Base-by-base conservation (phyloP, 2,113 vertebrate species). In the Grammomys surdaster region DNA sequence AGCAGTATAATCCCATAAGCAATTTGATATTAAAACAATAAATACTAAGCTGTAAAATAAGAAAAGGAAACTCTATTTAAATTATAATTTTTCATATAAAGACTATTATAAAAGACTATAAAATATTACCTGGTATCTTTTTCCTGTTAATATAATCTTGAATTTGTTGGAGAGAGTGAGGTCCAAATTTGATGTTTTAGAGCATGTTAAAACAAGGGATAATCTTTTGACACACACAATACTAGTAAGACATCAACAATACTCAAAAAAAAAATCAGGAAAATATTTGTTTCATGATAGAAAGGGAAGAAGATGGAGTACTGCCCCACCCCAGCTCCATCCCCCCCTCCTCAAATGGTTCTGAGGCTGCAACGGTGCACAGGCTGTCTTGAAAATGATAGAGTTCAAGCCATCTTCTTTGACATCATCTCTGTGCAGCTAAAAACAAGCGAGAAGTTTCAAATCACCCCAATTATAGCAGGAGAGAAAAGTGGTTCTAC, bases 1-100 rank as follows among this genome's bases (percentile, higher is more conserved):
- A 24, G 51, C 16, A 70, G 28, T 43, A 81, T 33, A 88, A 92
- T 96, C 93, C 80, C 20, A 56, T 9, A 92, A 85, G 67, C 81
- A 88, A 89, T 77, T 77, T 22, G 22, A 95, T 97, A 98, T 96
- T 98, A 96, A 96, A 96, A 95, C 92, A 94, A 93, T 95, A 97
- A 97, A 96, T 93, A 89, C 48, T 92, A 82, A 88, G 58, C 65
- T 5, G 22, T 90, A 96, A 97, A 96, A 92, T 75, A 46, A 93
- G 13, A 70, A 80, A 8, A 51, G 82, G 54, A 72, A 96, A 33
- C 33, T 63, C 84, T 95, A 92, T 80, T 17, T 5, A 8, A 93
- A 95, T 94, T 93, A 75, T 93, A 81, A 92, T 89, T 11, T 77
- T 88, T 73, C 95, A 90, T 92, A 86, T 48, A 81, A 81, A 89